phyloP scores from a whole-genome alignment of 2,113 vertebrate species.

The Hippoglossus stenolepis region DNA sequence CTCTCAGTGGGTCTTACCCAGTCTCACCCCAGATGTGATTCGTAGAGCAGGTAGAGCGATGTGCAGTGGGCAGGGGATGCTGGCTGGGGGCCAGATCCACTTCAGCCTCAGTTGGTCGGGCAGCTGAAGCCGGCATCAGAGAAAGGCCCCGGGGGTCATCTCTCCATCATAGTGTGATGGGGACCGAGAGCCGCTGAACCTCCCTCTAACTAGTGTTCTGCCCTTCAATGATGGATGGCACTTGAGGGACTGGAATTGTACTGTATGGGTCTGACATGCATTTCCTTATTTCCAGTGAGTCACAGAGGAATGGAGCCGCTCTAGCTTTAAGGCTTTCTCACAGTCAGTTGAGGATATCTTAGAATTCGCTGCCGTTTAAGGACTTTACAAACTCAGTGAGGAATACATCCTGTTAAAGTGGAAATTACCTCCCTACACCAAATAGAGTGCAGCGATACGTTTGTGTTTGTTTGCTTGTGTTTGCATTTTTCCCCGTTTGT shows the following conservation, averaged over 20 bases:
- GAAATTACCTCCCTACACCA: constrained; percentile 18
- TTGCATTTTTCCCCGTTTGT: neutral
- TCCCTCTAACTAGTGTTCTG: constrained; percentile 82
- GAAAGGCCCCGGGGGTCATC: constrained; percentile 77
- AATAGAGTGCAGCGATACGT: constrained; percentile 13
- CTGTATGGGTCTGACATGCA: constrained; percentile 78
- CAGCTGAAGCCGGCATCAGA: constrained; percentile 65
- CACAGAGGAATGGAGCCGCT: constrained; percentile 68
- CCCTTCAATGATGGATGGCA: constrained; percentile 84
- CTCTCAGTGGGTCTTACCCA: constrained; percentile 61
- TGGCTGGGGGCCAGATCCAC: constrained; percentile 72
- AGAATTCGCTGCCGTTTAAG: constrained; percentile 58
- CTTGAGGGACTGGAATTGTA: constrained; percentile 81
- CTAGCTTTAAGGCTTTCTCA: constrained; percentile 62
- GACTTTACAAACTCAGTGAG: constrained; percentile 45
- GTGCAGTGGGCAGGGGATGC: constrained; percentile 46
- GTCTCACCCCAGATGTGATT: constrained; percentile 64
- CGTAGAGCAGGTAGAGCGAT: constrained; percentile 66
- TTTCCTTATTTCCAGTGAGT: constrained; percentile 79
- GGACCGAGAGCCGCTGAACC: constrained; percentile 72
- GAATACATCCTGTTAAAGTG: constrained; percentile 28
- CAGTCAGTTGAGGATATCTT: constrained; percentile 58
- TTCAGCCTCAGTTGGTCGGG: constrained; percentile 77
- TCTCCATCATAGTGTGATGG: constrained; percentile 73
- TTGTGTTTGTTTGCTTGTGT: neutral